phyloP scores from a whole-genome alignment of 1,140 invertebrate species.

The Penaeus indicus region DNA sequence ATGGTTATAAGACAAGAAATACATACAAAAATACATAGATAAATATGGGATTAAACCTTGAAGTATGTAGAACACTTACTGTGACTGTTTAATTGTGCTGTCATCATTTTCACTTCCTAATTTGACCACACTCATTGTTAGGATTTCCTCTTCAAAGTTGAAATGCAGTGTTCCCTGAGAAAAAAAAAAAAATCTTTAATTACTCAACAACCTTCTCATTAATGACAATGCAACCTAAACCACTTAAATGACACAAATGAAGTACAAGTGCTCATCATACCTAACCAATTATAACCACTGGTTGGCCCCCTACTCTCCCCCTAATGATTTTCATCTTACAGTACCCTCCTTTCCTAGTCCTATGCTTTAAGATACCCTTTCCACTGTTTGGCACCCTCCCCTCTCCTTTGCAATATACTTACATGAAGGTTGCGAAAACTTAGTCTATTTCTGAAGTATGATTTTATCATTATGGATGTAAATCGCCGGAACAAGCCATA shows the following conservation, averaged over 20 bases:
- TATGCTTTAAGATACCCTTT: not conserved
- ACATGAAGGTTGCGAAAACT: no score
- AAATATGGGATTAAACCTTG: no score
- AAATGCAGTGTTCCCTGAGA: constrained; percentile 9
- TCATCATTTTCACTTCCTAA: no score
- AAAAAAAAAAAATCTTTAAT: not conserved
- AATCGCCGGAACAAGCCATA: no score
- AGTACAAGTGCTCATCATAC: not conserved
- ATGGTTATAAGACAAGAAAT: no score
- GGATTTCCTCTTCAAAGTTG: constrained; percentile 24
- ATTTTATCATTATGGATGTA: no score
- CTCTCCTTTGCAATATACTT: not conserved
- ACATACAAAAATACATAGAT: no score
- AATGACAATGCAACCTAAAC: not conserved
- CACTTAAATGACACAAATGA: not conserved
- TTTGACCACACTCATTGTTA: not conserved
- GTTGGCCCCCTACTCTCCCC: not conserved
- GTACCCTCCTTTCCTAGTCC: not conserved
- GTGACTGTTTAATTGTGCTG: not conserved
- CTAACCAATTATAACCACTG: not conserved
- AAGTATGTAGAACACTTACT: constrained; percentile 1
- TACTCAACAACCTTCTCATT: not conserved
- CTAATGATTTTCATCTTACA: constrained; percentile 7
- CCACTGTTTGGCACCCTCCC: not conserved
- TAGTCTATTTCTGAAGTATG: no score